Evolutionary conservation across 1,140 invertebrate species (phyloP).

Genomic region (Philaenus spumarius): DNA sequence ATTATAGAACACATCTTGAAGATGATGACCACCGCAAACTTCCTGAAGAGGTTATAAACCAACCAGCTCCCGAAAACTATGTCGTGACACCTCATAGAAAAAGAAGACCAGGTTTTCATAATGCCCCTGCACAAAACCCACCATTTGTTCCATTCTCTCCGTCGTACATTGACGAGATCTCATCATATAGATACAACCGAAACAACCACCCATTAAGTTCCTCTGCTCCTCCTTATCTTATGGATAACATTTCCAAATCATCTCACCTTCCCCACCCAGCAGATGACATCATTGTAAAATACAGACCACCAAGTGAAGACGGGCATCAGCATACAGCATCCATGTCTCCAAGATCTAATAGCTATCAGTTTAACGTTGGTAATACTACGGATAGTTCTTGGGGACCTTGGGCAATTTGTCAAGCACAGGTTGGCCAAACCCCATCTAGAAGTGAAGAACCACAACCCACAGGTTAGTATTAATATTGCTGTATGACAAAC

Average conservation of each 20-base stretch:
- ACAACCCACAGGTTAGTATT: constrained; percentile 7
- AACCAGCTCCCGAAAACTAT: constrained; percentile 48
- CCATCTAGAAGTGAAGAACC: constrained; percentile 17
- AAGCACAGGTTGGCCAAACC: constrained; percentile 47
- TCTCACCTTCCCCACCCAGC: constrained; percentile 33
- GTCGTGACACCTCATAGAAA: constrained; percentile 78
- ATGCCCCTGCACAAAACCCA: constrained; percentile 74
- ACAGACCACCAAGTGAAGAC: constrained; percentile 61
- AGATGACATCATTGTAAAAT: constrained; percentile 43
- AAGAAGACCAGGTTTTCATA: constrained; percentile 73
- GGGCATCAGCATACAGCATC: constrained; percentile 41
- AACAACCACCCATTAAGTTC: constrained; percentile 53
- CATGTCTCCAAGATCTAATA: constrained; percentile 37
- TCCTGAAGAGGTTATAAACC: constrained; percentile 41
- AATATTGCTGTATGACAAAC: too few species aligned
- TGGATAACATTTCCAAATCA: constrained; percentile 46
- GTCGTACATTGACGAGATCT: constrained; percentile 57
- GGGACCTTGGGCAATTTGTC: constrained; percentile 60
- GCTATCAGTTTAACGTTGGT: constrained; percentile 31
- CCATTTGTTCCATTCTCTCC: constrained; percentile 73
- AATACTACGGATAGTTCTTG: constrained; percentile 44
- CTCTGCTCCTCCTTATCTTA: constrained; percentile 61
- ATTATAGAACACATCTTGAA: constrained; percentile 24
- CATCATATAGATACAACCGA: constrained; percentile 33
- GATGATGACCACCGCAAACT: constrained; percentile 36